phyloP scores from a whole-genome alignment of 2,797 vertebrate species.

The Austrolebias charrua region DNA sequence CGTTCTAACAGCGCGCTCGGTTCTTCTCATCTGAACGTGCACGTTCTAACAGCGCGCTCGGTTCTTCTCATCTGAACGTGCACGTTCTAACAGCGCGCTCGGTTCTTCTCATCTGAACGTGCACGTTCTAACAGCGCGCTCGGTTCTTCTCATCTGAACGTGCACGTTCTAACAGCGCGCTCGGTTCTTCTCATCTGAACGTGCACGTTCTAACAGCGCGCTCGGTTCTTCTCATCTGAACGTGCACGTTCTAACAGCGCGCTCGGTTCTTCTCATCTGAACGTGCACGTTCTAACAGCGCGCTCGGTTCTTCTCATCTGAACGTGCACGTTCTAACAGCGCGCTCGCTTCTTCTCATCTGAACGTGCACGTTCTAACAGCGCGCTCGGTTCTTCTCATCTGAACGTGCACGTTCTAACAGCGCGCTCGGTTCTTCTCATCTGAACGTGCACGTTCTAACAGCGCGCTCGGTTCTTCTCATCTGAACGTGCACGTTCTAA shows the following conservation, averaged over 20 bases:
- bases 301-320: background rate
- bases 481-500: background rate
- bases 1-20: background rate
- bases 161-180: background rate
- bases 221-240: background rate
- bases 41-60: background rate
- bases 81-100: background rate
- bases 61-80: background rate
- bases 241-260: background rate
- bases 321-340: background rate
- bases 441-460: conserved; percentile 2
- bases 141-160: background rate
- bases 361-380: conserved; percentile 1
- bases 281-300: background rate
- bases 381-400: background rate
- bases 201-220: background rate
- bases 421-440: too few species aligned
- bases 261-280: background rate
- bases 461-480: too few species aligned
- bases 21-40: background rate
- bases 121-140: background rate
- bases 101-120: background rate
- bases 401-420: background rate
- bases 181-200: background rate
- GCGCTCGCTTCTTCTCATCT: background rate